phyloP scores from a whole-genome alignment of 2,113 vertebrate genomes.

The Centropus unirufus region DNA sequence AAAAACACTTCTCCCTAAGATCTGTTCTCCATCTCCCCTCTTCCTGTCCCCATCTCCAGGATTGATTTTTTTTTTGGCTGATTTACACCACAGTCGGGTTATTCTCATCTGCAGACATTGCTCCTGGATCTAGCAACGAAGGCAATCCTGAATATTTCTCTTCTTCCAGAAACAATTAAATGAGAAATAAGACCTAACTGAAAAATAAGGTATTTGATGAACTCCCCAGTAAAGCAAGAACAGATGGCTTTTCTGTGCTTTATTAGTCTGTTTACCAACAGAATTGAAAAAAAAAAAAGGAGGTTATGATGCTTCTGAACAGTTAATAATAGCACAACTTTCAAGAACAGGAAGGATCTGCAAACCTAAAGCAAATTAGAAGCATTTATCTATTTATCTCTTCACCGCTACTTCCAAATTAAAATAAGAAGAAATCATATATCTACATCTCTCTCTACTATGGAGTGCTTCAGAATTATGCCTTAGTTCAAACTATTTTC shows the following conservation, averaged over 20 bases:
- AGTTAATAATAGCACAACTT: not conserved
- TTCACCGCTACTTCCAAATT: not conserved
- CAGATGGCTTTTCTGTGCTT: not conserved
- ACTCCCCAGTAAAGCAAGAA: not conserved
- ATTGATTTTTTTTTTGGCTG: not conserved
- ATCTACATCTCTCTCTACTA: not conserved
- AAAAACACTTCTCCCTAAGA: too few relatives aligned
- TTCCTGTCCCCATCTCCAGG: not conserved
- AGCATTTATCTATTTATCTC: not conserved
- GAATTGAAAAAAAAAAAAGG: not conserved
- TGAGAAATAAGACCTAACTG: not conserved
- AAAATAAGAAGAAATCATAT: not conserved
- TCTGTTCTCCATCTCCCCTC: too few relatives aligned
- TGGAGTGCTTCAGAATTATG: not conserved
- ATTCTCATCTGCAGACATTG: not conserved
- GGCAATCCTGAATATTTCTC: not conserved
- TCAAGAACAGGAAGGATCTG: not conserved
- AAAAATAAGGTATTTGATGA: not conserved
- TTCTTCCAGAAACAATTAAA: not conserved
- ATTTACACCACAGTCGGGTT: not conserved
- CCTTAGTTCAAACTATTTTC: not conserved
- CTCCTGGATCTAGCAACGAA: not conserved
- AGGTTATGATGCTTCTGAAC: not conserved
- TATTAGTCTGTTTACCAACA: not conserved
- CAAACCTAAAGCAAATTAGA: not conserved